Percentiles rank a stretch among this genome's conserved stretches.
phyloP scores from a whole-genome alignment of 2,797 vertebrate genomes.

The Myotis planiceps region DNA sequence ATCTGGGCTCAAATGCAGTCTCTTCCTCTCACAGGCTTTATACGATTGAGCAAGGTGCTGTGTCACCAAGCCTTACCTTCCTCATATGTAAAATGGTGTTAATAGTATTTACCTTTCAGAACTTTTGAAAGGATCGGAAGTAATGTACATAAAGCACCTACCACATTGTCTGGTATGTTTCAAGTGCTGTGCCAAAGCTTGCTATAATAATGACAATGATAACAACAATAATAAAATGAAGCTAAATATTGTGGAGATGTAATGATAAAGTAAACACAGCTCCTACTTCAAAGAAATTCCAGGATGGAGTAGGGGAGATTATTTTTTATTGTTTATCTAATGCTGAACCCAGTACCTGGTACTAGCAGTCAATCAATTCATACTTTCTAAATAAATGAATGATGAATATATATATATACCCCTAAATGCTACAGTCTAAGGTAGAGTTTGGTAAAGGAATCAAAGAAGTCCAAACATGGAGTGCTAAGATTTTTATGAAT shows the following conservation, averaged over 20 bases:
- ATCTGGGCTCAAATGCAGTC: not conserved
- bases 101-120: not conserved
- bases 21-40: not conserved
- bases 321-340: not conserved
- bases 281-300: not conserved
- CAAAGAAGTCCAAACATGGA: not conserved
- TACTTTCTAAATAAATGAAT: not conserved
- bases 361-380: not conserved
- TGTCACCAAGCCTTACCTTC: not conserved
- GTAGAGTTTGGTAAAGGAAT: not conserved
- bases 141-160: not conserved
- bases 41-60: not conserved
- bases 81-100: not conserved
- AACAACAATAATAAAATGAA: not conserved
- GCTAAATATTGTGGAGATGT: not conserved
- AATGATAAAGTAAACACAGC: not conserved
- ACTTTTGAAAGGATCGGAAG: slow-evolving; percentile 37
- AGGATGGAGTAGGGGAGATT: not conserved
- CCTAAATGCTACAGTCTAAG: not conserved
- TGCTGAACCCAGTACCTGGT: not conserved
- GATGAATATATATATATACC: not conserved
- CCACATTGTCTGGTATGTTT: not conserved
- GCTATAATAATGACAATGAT: not conserved
- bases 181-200: not conserved
- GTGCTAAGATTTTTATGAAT: not conserved